These are phyloP conservation scores for Drosophila formosana DNA, from an alignment of 2,888 invertebrate genomes.

Conservation along the genomic window DNA sequence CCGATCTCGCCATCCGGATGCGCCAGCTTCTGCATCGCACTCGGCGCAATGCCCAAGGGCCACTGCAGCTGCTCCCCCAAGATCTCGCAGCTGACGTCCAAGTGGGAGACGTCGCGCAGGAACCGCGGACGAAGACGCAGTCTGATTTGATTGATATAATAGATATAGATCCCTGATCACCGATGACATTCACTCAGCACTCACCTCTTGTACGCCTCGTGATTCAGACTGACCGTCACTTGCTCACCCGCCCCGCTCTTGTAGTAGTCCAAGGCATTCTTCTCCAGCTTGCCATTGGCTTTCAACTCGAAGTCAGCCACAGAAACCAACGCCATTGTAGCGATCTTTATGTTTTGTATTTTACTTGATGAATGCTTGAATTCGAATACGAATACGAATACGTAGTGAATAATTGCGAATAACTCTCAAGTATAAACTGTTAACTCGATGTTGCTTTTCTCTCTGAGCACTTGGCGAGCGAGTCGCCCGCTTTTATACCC, in stretches of 20 bases:
- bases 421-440: constrained; percentile 1
- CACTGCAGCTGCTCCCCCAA: constrained; percentile 89
- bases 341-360: neutral
- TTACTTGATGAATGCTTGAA: neutral
- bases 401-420: neutral
- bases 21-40: constrained; percentile 96
- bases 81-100: constrained; percentile 88
- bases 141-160: constrained; percentile 74
- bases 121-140: constrained; percentile 92
- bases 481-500: constrained; percentile 33
- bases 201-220: constrained; percentile 89
- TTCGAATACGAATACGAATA: neutral
- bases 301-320: constrained; percentile 91
- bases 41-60: constrained; percentile 93
- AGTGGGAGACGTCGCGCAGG: constrained; percentile 89
- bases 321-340: constrained; percentile 86
- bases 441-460: constrained; percentile 3
- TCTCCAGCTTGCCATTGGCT: constrained; percentile 89
- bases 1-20: constrained; percentile 95
- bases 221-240: constrained; percentile 90
- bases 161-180: neutral
- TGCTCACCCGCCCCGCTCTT: constrained; percentile 94
- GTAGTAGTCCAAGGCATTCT: constrained; percentile 92
- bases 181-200: neutral
- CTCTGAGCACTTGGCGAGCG: constrained; percentile 15